These are phyloP conservation scores for Synanthedon formicaeformis DNA, from an alignment of 2,888 invertebrate species.

Conservation along the genomic window DNA sequence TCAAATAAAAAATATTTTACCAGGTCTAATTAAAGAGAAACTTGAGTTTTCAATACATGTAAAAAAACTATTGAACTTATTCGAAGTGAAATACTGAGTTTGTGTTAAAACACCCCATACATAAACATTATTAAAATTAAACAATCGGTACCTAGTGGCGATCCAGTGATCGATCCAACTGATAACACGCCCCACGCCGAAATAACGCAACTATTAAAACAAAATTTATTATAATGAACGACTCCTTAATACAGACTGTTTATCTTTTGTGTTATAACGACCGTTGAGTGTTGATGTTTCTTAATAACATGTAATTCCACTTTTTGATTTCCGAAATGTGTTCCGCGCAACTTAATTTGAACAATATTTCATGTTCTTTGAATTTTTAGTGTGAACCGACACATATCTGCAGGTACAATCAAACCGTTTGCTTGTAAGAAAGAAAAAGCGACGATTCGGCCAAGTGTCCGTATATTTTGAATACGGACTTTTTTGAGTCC, in stretches of 20 bases:
- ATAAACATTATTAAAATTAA: constrained; percentile 27
- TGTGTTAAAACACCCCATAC: constrained; percentile 3
- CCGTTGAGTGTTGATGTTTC: constrained; percentile 61
- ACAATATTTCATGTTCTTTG: constrained; percentile 25
- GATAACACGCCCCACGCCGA: constrained; percentile 49
- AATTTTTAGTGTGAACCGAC: too few species aligned
- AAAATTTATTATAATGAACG: constrained; percentile 60
- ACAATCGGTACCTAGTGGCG: constrained; percentile 36
- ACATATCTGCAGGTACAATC: too few species aligned
- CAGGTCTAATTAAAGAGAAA: too few species aligned
- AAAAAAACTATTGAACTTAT: too few species aligned
- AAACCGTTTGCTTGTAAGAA: too few species aligned
- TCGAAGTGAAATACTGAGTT: not conserved
- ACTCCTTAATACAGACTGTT: constrained; percentile 62
- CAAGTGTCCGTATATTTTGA: too few species aligned
- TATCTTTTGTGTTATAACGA: constrained; percentile 66
- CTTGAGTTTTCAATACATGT: too few species aligned
- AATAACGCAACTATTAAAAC: constrained; percentile 55
- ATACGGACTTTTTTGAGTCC: too few species aligned
- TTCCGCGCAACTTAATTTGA: constrained; percentile 54
- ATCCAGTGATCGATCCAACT: constrained; percentile 38
- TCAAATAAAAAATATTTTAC: too few species aligned
- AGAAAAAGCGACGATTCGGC: too few species aligned
- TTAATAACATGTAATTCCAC: constrained; percentile 66
- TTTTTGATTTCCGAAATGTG: constrained; percentile 58